Conservation (phyloP, 2,113 vertebrate genomes). For the Reinhardtius hippoglossoides region DNA sequence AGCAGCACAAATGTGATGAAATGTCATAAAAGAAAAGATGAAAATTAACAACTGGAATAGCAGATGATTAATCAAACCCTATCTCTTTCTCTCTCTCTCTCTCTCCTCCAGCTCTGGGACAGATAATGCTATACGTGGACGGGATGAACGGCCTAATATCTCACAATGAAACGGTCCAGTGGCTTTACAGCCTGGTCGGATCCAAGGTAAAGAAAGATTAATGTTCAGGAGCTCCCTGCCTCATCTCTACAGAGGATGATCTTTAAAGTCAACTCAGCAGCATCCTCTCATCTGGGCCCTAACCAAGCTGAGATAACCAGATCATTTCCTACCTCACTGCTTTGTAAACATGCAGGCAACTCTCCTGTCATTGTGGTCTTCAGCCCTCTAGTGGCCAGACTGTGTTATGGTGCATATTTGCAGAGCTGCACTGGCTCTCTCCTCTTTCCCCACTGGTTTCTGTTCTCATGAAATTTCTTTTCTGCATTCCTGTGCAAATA, state of each 20-base stretch:
- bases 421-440: background rate
- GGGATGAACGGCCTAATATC: conserved; percentile 98
- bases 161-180: conserved; percentile 96
- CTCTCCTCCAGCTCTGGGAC: conserved; percentile 88
- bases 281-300: conserved; percentile 15
- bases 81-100: conserved; percentile 12
- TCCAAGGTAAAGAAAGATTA: conserved; percentile 89
- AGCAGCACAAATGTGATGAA: no score
- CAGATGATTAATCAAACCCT: conserved; percentile 24
- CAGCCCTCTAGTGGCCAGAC: conserved; percentile 72
- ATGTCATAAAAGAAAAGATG: background rate
- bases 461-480: conserved; percentile 33
- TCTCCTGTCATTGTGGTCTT: conserved; percentile 18
- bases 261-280: conserved; percentile 3
- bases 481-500: conserved; percentile 26
- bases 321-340: background rate
- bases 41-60: background rate
- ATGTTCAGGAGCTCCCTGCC: background rate
- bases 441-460: background rate
- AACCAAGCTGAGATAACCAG: conserved; percentile 7
- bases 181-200: conserved; percentile 94
- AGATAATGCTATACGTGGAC: conserved; percentile 98
- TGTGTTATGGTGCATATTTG: background rate
- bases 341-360: conserved; percentile 7
- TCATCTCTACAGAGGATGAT: background rate